Evolutionary conservation across 2,888 invertebrate genomes (phyloP), one percentile per base, ranked within the genome.

Genomic region (Euplagia quadripunctaria): DNA sequence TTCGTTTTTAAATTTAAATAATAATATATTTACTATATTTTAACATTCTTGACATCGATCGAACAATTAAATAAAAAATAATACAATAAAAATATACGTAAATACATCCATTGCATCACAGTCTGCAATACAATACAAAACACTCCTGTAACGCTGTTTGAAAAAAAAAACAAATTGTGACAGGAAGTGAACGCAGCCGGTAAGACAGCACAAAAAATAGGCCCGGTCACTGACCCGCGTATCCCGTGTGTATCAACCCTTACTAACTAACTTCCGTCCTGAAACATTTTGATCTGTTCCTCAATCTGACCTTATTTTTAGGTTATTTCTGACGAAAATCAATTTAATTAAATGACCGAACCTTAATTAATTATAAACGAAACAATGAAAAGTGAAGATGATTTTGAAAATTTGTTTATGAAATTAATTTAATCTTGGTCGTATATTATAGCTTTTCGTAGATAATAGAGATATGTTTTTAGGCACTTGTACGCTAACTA

Each of bases 171-270:
- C 94, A 91, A 94, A 94, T 92, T 93, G 93, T 94, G 93, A 94
- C 95, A 93, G 96, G 96, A 96, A 94, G 85, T 90, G 88, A 82
- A 87, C 90, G 86, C 95, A 94, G 93, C 93, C 94, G 95, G 93
- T 92, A 91, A 84, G 84, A 67, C 66, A 20, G 52, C 85, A 89
- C 89, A 92, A 93, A 94, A 94, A 91, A 84, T 82, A 76, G 80
- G 81, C 78, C 73, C 91, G 95, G 93, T 91, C 94, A 86, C 87
- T 90, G 94, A 94, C 93, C 94, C 79, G 76, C 78, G 77, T 72
- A 84, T 87, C 77, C 70, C 70, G 76, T 85, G 86, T 85, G 86
- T 83, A 82, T 81, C 86, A 87, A 88, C 87, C 90, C 89, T 88
- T 88, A 88, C 85, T 31, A 31, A 31, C 31, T 31, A 81, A 83